Evolutionary conservation across 2,113 vertebrate genomes (phyloP), one percentile per base, ranked within the genome.

Genomic region (Okapia johnstoni): DNA sequence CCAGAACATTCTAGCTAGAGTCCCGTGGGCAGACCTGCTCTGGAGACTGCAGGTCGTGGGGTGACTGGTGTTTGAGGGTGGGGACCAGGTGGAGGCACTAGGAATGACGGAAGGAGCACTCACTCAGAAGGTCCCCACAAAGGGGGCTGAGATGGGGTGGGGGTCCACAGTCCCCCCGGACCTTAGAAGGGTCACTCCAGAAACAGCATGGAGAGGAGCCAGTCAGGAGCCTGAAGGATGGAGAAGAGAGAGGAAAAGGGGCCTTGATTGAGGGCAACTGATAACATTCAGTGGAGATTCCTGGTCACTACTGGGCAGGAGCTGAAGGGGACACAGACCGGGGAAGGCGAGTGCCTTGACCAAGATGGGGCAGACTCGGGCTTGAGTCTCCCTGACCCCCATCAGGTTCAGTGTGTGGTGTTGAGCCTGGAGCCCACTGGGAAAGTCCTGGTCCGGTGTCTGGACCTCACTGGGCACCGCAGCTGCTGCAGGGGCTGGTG

Each of bases 21-120:
- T 54, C 70, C 46, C 2, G 3, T 1, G 25, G 43, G 79, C 16
- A 7, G n/a, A 76, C 16, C 36, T 63, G 80, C 48, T 21, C 46
- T 16, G 90, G 90, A 17, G 23, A 4, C 36, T 14, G 2, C 33
- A 54, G 79, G 36, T 1, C 14, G 3, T 13, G 5, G 16, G 52
- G 77, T 12, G 79, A 50, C 84, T 55, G 15, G 26, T 2, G 43
- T 8, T 10, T 23, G 25, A 50, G 26, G 6, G 58, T 0, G 14
- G 5, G 63, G 76, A 13, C 0, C 0, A 6, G 14, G 55, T 1
- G 28, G 58, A 43, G 58, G 26, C 0, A 2, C 0, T 7, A 28
- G 54, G 70, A 16, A 23, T 1, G 2, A 13, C 1, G 3, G 25
- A 25, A 50, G 17, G 26, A 28, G 21, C 61, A 4, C 2, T 14